phyloP scores from a whole-genome alignment of 2,888 invertebrate genomes.

The Gibbula magus region DNA sequence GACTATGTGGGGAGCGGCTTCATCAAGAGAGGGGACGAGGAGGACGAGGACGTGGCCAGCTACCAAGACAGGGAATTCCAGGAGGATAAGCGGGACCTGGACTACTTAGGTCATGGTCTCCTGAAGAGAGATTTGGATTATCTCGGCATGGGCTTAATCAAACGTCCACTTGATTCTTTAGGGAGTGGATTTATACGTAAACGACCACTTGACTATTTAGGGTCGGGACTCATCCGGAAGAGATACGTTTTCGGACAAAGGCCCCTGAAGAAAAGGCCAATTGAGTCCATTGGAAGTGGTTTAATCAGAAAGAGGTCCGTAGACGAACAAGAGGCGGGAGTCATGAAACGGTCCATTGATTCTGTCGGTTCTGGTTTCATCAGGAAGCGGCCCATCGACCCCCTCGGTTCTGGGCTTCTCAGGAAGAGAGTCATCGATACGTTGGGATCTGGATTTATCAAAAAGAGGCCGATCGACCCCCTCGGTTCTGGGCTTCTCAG shows the following conservation, averaged over 20 bases:
- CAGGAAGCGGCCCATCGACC: conserved; percentile 14
- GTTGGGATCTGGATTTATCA: conserved; percentile 18
- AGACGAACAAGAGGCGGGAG: background rate
- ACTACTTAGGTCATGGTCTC: background rate
- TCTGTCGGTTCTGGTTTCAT: conserved; percentile 17
- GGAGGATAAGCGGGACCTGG: conserved; percentile 13
- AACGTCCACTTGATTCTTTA: background rate
- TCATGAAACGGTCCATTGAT: conserved; percentile 8
- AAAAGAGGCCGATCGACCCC: conserved; percentile 11
- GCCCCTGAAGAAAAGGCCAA: conserved; percentile 1
- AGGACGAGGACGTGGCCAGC: background rate
- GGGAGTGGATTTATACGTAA: conserved; percentile 8
- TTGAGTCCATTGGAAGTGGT: conserved; percentile 14
- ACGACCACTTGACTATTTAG: conserved; percentile 7
- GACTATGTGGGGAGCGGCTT: conserved; percentile 14
- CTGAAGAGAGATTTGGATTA: conserved; percentile 4
- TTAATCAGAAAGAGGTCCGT: conserved; percentile 10
- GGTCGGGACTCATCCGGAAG: background rate
- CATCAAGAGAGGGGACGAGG: background rate
- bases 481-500: background rate
- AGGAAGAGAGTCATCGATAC: conserved; percentile 4
- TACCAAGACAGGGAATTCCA: background rate
- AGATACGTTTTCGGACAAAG: background rate
- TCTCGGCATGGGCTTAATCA: conserved; percentile 6
- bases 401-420: conserved; percentile 7